Percentiles rank a stretch among this genome's conserved stretches.
These are phyloP conservation scores for Pithys albifrons DNA, from an alignment of 2,113 vertebrate genomes.

Conservation along the genomic window DNA sequence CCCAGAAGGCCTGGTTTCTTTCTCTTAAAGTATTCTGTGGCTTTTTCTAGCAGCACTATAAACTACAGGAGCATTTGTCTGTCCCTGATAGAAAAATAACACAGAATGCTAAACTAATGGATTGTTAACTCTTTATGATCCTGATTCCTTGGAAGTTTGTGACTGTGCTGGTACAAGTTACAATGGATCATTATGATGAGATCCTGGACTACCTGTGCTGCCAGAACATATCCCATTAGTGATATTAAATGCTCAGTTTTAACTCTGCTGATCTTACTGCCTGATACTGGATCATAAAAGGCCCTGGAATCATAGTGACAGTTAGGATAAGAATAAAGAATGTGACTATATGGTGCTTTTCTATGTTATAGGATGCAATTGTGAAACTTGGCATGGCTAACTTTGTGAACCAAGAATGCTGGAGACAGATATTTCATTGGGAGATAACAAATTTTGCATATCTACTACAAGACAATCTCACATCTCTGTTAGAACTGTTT, in stretches of 20 bases:
- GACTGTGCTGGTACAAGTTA: not conserved
- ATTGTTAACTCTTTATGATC: not conserved
- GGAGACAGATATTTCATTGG: not conserved
- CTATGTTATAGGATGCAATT: constrained; percentile 3
- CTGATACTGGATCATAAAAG: not conserved
- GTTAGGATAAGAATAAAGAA: constrained; percentile 26
- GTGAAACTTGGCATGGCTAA: constrained; percentile 20
- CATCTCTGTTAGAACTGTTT: not conserved
- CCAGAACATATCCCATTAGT: not conserved
- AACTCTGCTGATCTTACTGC: not conserved
- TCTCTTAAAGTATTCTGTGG: not conserved
- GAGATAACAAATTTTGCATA: constrained; percentile 27
- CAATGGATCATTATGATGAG: not conserved
- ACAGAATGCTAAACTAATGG: not conserved
- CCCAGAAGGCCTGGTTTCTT: not conserved
- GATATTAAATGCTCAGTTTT: not conserved
- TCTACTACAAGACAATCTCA: not conserved
- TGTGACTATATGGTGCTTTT: constrained; percentile 29
- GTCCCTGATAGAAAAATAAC: not conserved
- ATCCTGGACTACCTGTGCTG: not conserved
- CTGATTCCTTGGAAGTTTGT: not conserved
- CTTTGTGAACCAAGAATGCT: not conserved
- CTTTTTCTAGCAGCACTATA: not conserved
- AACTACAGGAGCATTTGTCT: not conserved
- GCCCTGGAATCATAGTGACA: not conserved